Percentiles rank a stretch among this genome's conserved stretches.
Conservation (phyloP, 2,113 vertebrate genomes). For the Cheilinus undulatus region DNA sequence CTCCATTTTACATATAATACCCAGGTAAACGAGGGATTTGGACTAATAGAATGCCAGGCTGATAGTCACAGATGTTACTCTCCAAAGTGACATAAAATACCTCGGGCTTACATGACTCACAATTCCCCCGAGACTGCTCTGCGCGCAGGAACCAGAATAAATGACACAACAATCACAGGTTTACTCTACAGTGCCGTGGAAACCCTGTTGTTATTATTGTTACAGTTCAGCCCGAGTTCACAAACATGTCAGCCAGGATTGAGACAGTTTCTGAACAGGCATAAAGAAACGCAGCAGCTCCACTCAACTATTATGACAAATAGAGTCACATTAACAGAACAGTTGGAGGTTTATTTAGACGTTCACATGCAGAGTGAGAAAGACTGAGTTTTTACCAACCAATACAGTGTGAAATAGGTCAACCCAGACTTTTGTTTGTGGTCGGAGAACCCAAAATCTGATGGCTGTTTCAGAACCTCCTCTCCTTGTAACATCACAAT, state of each 20-base stretch:
- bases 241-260: constrained; percentile 33
- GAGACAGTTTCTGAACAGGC: constrained; percentile 2
- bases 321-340: neutral
- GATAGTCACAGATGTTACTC: constrained; percentile 76
- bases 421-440: too few relatives aligned
- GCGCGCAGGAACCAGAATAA: constrained; percentile 46
- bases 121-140: constrained; percentile 45
- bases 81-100: constrained; percentile 65
- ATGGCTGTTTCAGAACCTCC: too few relatives aligned
- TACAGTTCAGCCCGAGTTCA: constrained; percentile 31
- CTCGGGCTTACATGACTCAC: constrained; percentile 59
- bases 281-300: neutral
- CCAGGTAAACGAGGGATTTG: constrained; percentile 77
- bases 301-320: neutral
- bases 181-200: constrained; percentile 9
- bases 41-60: constrained; percentile 82
- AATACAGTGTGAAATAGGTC: too few relatives aligned
- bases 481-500: too few relatives aligned
- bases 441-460: too few relatives aligned
- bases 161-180: constrained; percentile 58
- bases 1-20: constrained; percentile 82
- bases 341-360: neutral
- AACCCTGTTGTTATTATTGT: constrained; percentile 33
- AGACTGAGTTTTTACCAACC: too few relatives aligned
- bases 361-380: neutral